A percentile compares a stretch with the other conserved stretches of the same genome.
phyloP scores from a whole-genome alignment of 2,113 vertebrate genomes.

The Mixornis gularis region DNA sequence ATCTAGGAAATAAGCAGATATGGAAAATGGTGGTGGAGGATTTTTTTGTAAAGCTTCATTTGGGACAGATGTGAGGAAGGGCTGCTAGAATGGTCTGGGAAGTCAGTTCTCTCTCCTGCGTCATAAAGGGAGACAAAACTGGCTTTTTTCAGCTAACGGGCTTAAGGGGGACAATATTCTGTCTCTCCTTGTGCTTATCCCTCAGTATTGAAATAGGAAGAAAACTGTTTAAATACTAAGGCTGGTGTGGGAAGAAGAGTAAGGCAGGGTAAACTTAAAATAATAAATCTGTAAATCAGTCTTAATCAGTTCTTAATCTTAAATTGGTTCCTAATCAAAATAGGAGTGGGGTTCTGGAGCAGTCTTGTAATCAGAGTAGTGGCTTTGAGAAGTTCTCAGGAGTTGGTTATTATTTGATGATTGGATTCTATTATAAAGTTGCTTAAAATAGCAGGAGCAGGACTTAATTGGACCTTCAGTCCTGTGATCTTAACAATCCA shows the following conservation, averaged over 20 bases:
- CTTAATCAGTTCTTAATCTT: conserved; percentile 7
- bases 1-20: not conserved
- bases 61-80: not conserved
- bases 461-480: not conserved
- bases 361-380: not conserved
- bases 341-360: not conserved
- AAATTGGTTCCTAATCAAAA: not conserved
- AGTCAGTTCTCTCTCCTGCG: not conserved
- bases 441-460: conserved; percentile 13
- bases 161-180: not conserved
- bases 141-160: not conserved
- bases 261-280: not conserved
- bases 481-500: not conserved
- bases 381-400: not conserved
- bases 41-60: not conserved
- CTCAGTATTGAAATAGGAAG: not conserved
- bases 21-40: not conserved
- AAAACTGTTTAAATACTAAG: not conserved
- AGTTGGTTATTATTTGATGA: not conserved
- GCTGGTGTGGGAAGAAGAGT: not conserved
- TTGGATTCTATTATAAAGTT: not conserved
- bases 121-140: not conserved
- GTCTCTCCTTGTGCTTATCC: not conserved
- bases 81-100: not conserved
- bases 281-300: not conserved